Conservation (phyloP, 2,797 vertebrate species). For the Chelon auratus region DNA sequence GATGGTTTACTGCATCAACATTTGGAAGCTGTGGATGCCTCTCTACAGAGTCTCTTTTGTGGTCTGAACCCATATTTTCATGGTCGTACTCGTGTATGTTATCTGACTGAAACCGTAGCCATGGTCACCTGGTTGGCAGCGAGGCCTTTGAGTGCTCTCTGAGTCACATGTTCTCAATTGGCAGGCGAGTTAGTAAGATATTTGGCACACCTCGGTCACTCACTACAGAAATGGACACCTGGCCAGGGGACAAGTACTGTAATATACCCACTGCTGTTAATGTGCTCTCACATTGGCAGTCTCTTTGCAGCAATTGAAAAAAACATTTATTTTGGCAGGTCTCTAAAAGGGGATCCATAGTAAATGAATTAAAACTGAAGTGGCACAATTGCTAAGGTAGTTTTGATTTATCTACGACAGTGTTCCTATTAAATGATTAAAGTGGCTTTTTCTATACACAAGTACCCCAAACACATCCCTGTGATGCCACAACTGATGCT, state of each 20-base stretch:
- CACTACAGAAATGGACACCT: background rate
- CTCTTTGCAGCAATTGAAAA: background rate
- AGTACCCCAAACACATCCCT: background rate
- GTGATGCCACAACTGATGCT: background rate
- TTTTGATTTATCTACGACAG: slow-evolving; percentile 12
- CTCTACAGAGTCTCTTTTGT: background rate
- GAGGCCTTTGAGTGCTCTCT: background rate
- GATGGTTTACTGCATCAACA: background rate
- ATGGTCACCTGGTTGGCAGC: background rate
- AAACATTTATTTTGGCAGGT: slow-evolving; percentile 21
- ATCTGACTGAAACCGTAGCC: background rate
- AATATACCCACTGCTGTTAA: background rate
- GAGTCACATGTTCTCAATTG: background rate
- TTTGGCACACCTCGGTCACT: background rate
- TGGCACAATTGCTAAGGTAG: slow-evolving; percentile 1
- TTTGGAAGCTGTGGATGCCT: background rate
- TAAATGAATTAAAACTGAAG: slow-evolving; percentile 23
- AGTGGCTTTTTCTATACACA: slow-evolving; percentile 11
- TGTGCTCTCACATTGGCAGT: slow-evolving; percentile 13
- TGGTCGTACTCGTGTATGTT: background rate
- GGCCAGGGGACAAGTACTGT: background rate
- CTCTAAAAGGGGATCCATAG: background rate
- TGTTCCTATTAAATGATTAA: slow-evolving; percentile 13
- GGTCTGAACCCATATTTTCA: background rate
- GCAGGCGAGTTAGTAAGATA: background rate